phyloP scores from a whole-genome alignment of 1,140 invertebrate genomes.

The Helicoverpa armigera region DNA sequence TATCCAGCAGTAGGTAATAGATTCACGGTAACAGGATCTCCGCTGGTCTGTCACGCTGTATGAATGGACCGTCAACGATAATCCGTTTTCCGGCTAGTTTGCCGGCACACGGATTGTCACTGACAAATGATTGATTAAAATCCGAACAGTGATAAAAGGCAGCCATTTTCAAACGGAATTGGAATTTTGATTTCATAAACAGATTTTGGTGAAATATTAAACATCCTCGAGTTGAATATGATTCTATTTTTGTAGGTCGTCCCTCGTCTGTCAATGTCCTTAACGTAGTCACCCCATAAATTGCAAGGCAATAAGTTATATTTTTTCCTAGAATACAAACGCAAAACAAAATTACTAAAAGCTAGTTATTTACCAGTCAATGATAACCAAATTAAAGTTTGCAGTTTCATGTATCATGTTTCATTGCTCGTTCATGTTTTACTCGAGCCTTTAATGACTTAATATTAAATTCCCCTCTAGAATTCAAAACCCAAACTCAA shows the following conservation, averaged over 20 bases:
- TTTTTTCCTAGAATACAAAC: no score
- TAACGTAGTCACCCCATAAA: no score
- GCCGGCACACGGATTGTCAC: not conserved
- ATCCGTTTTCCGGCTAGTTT: slow-evolving; percentile 37
- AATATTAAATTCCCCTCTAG: not conserved
- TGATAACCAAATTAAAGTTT: no score
- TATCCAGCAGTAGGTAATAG: slow-evolving; percentile 22
- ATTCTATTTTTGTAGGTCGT: no score
- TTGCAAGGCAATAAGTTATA: no score
- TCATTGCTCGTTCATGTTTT: not conserved
- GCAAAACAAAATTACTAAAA: no score
- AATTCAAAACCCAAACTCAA: not conserved
- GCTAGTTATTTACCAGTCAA: no score
- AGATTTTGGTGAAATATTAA: not conserved
- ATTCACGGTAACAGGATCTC: slow-evolving; percentile 10
- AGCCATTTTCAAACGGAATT: slow-evolving; percentile 17
- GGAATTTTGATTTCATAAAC: slow-evolving; percentile 13
- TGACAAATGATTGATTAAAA: slow-evolving; percentile 43
- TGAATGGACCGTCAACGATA: slow-evolving; percentile 2
- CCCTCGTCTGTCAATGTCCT: no score
- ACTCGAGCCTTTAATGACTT: not conserved
- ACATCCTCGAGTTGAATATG: not conserved
- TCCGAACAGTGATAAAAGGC: slow-evolving; percentile 21
- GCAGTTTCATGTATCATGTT: no score
- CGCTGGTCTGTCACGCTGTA: slow-evolving; percentile 4